phyloP scores from a whole-genome alignment of 2,888 invertebrate species.

The Ariolimax columbianus region DNA sequence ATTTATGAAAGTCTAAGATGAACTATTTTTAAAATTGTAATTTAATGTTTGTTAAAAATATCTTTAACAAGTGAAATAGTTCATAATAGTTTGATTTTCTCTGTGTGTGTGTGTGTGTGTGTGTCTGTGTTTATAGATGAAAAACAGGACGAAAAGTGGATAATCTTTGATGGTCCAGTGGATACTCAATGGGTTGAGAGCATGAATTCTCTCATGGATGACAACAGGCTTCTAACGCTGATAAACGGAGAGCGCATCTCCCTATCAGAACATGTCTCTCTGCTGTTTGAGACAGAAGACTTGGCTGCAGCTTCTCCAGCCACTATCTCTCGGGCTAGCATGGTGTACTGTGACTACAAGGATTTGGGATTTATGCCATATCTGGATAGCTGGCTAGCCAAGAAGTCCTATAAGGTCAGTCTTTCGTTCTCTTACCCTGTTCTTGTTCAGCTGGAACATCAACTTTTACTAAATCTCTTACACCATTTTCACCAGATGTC shows the following conservation, averaged over 20 bases:
- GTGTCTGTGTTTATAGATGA: slow-evolving; percentile 70
- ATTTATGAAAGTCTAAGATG: too few species aligned
- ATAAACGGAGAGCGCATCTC: slow-evolving; percentile 80
- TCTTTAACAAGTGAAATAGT: too few species aligned
- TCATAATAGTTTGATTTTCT: too few species aligned
- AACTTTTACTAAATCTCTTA: too few species aligned
- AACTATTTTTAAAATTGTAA: too few species aligned
- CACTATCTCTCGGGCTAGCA: slow-evolving; percentile 79
- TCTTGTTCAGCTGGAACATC: too few species aligned
- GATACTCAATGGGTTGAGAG: slow-evolving; percentile 80
- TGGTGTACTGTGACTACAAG: slow-evolving; percentile 78
- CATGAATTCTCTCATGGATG: slow-evolving; percentile 80
- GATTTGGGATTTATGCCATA: slow-evolving; percentile 78
- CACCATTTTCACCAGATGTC: too few species aligned
- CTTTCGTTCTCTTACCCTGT: too few species aligned
- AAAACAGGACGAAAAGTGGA: slow-evolving; percentile 79
- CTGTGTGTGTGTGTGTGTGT: too few species aligned
- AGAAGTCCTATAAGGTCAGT: slow-evolving; percentile 76
- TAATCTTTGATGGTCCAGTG: slow-evolving; percentile 79
- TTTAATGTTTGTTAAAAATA: too few species aligned
- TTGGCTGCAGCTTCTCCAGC: slow-evolving; percentile 82
- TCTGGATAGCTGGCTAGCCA: slow-evolving; percentile 78
- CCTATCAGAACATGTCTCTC: slow-evolving; percentile 83
- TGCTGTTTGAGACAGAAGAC: slow-evolving; percentile 90
- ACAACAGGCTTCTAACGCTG: slow-evolving; percentile 79